phyloP scores from a whole-genome alignment of 2,797 vertebrate genomes.

The Crax fasciolata region DNA sequence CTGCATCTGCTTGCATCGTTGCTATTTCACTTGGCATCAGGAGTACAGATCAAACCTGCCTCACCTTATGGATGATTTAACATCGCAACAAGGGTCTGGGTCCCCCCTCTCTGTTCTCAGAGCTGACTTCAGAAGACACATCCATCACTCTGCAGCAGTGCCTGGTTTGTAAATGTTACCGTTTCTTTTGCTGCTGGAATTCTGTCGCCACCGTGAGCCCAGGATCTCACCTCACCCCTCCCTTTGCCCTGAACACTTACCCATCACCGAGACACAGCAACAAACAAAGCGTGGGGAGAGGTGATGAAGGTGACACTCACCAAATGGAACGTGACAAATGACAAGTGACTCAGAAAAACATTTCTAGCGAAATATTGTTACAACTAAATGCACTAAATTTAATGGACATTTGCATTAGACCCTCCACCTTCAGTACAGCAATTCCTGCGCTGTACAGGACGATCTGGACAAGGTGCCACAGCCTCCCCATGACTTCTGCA shows the following conservation, averaged over 20 bases:
- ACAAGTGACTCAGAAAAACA: not conserved
- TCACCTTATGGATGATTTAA: not conserved
- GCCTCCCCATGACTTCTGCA: not conserved
- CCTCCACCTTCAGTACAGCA: accelerated
- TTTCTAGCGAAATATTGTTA: not conserved
- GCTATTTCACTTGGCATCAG: not conserved
- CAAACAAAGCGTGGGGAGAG: not conserved
- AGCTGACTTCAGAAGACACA: not conserved
- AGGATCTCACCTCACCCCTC: not conserved
- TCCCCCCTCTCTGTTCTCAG: not conserved
- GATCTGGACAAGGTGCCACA: not conserved
- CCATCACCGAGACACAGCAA: not conserved
- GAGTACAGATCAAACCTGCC: not conserved
- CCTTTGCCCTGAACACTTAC: not conserved
- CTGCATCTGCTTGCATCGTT: not conserved
- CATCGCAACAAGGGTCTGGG: not conserved
- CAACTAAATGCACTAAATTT: not conserved
- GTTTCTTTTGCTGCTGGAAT: not conserved
- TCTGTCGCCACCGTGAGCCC: not conserved
- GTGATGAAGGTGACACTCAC: not conserved
- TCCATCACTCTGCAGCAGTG: not conserved
- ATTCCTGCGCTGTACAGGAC: not conserved
- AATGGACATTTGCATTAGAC: not conserved
- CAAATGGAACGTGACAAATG: not conserved
- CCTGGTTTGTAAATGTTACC: not conserved